Base-by-base conservation (phyloP, 2,797 vertebrate species). In the Leucoraja ocellata region DNA sequence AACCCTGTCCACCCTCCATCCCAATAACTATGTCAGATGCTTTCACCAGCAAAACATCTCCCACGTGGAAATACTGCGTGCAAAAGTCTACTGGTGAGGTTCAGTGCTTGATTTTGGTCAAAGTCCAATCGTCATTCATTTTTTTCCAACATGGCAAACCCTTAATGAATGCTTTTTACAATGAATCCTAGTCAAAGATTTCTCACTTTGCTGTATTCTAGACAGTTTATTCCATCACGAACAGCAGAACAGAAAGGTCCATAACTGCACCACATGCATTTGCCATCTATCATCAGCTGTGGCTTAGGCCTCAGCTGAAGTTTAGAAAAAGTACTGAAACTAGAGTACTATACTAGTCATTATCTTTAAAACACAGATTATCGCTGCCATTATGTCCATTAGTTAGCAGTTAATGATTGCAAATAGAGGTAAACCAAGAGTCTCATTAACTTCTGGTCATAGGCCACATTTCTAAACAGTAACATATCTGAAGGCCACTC, bases 91-190 rank as follows among this genome's bases (percentile, higher is more conserved):
- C 11, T 84, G 93, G 93, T 93, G 90, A 63, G 32, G 39, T 93
- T 61, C 74, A 79, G 71, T 28, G 46, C 61, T 93, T 58, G 36
- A 74, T 71, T 76, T 93, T 93, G 86, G 94, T 93, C 39, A 91
- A 61, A 83, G n/a, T 73, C 93, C 93, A 93, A 93, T n/a, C 93
- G 90, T 46, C 84, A 86, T 93, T 93, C 73, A 78, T 91, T 76
- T 93, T 90, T 78, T 93, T 91, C 88, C 88, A 90, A 92, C 61
- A 84, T 28, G 76, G 21, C 92, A 93, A 94, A 91, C 86, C 94
- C 93, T 93, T 93, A 93, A 93, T 74, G 65, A 93, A 76, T 76
- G 32, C 14, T 36, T 92, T 74, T 39, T 68, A 92, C 80, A 71
- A 91, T 80, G 36, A 91, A 91, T 36, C 77, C 74, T 39, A 68